Percentiles rank a stretch among this genome's conserved stretches.
Evolutionary conservation across 2,888 invertebrate species (phyloP).

Genomic region (Pocota personata): DNA sequence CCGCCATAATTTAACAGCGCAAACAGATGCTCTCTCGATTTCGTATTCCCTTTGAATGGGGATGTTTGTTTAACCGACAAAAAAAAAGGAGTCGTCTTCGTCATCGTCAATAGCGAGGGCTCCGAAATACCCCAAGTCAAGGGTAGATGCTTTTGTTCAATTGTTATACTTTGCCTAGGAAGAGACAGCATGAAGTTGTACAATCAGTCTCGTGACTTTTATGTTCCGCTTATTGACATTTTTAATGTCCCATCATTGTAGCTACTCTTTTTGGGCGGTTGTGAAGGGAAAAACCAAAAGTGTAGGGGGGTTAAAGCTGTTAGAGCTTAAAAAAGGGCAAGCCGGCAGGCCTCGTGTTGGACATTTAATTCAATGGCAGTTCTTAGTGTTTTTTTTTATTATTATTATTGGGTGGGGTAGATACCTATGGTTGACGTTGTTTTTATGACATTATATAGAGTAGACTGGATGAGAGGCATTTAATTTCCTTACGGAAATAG

Average conservation of each 20-base stretch:
- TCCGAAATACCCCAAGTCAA: background rate
- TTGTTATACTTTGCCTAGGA: conserved; percentile 16
- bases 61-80: conserved; percentile 38
- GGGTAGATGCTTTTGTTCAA: conserved; percentile 19
- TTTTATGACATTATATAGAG: conserved; percentile 7
- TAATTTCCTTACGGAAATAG: conserved; percentile 30
- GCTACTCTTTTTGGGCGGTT: background rate
- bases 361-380: conserved; percentile 37
- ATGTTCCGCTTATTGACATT: conserved; percentile 62
- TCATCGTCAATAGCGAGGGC: background rate
- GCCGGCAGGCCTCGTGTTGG: conserved; percentile 40
- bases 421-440: background rate
- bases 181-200: conserved; percentile 9
- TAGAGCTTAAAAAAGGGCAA: conserved; percentile 26
- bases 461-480: conserved; percentile 19
- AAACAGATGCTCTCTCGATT: conserved; percentile 48
- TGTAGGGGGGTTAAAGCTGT: background rate
- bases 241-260: conserved; percentile 47
- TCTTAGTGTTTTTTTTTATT: background rate
- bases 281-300: background rate
- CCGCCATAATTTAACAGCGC: conserved; percentile 46
- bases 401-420: background rate
- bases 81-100: conserved; percentile 1
- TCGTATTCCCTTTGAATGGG: conserved; percentile 19
- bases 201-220: conserved; percentile 58